Conservation (phyloP, 1,140 invertebrate species). For the Samia ricini region DNA sequence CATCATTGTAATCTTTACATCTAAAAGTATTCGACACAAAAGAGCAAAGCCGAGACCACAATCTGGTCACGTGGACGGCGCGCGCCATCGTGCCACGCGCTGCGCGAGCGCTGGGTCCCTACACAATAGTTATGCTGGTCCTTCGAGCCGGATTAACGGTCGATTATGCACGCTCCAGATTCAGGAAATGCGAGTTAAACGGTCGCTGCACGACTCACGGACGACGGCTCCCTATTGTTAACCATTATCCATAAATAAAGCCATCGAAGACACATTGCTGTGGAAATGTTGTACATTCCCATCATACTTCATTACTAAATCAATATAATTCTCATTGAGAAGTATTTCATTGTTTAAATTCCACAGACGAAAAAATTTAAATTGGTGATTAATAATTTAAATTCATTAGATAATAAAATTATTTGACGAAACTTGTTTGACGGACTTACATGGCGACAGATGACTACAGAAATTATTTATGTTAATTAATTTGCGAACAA, state of each 20-base stretch:
- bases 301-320: background rate
- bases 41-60: slow-evolving; percentile 58
- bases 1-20: background rate
- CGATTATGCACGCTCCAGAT: slow-evolving; percentile 74
- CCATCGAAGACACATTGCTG: background rate
- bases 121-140: slow-evolving; percentile 56
- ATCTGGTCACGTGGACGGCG: slow-evolving; percentile 68
- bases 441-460: background rate
- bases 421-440: background rate
- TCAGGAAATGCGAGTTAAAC: slow-evolving; percentile 52
- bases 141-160: slow-evolving; percentile 70
- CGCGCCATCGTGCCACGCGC: slow-evolving; percentile 59
- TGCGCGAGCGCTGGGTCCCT: slow-evolving; percentile 53
- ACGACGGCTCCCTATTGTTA: slow-evolving; percentile 41
- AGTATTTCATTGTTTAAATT: too few species aligned
- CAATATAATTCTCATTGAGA: too few species aligned
- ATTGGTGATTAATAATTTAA: background rate
- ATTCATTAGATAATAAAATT: background rate
- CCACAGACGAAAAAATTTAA: background rate
- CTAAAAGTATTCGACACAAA: slow-evolving; percentile 43
- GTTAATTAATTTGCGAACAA: background rate
- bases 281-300: background rate
- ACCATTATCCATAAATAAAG: slow-evolving; percentile 5
- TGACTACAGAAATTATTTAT: background rate
- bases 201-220: slow-evolving; percentile 39